Evolutionary conservation across 92 coral and sea anemone genomes (phyloP).

Genomic region (Siderastrea siderea): DNA sequence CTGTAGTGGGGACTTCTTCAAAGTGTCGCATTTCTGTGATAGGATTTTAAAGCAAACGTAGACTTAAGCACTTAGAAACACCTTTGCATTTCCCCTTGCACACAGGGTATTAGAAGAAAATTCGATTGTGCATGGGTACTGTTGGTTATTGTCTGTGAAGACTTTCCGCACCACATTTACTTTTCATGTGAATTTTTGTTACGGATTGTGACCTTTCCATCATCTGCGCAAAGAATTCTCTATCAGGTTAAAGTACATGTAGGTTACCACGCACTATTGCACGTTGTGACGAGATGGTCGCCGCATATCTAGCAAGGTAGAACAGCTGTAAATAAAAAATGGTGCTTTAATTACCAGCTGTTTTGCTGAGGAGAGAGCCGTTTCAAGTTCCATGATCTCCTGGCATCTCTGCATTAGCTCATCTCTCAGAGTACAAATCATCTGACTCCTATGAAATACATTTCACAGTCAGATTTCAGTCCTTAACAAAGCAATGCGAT

Average conservation of each 20-base stretch:
- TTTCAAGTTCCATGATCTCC: constrained; percentile 54
- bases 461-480: background rate
- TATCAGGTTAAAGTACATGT: too few relatives aligned
- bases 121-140: too few relatives aligned
- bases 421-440: constrained; percentile 73
- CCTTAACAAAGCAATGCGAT: background rate
- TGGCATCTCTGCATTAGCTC: constrained; percentile 65
- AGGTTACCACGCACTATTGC: too few relatives aligned
- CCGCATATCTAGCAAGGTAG: background rate
- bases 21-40: constrained; percentile 1
- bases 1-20: background rate
- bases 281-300: background rate
- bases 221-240: too few relatives aligned
- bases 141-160: too few relatives aligned
- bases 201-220: too few relatives aligned
- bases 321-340: background rate
- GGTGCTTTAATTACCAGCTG: constrained; percentile 40
- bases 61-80: too few relatives aligned
- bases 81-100: too few relatives aligned
- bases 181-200: too few relatives aligned
- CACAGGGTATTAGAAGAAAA: too few relatives aligned
- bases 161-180: too few relatives aligned
- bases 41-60: background rate
- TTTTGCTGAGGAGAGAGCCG: constrained; percentile 32
- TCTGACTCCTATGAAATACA: constrained; percentile 66